These are phyloP conservation scores for Synanthedon andrenaeformis DNA, from an alignment of 2,888 invertebrate species.

Conservation along the genomic window DNA sequence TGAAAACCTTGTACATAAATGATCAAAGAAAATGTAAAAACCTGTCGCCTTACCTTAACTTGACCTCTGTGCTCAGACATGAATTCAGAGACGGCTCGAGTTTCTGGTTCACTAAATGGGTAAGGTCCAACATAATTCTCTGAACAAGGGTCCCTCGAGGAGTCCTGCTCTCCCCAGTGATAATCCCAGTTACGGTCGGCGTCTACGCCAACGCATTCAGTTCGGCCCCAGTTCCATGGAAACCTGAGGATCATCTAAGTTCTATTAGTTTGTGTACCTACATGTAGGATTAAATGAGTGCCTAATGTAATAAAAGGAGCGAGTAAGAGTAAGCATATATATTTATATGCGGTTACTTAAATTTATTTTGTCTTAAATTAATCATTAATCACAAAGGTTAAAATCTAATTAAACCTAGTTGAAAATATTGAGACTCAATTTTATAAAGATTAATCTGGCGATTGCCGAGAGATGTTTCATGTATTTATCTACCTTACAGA, in stretches of 20 bases:
- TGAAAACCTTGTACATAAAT: too few relatives aligned
- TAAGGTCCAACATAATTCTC: constrained; percentile 80
- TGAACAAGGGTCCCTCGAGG: constrained; percentile 77
- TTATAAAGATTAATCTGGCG: too few relatives aligned
- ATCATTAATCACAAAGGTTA: too few relatives aligned
- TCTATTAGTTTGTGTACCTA: background rate
- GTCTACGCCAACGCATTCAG: constrained; percentile 80
- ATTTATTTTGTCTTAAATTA: too few relatives aligned
- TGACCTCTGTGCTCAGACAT: constrained; percentile 69
- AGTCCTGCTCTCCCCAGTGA: constrained; percentile 78
- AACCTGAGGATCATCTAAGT: constrained; percentile 34
- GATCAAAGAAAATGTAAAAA: too few relatives aligned
- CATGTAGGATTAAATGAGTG: background rate
- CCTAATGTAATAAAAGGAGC: too few relatives aligned
- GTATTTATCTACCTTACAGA: too few relatives aligned
- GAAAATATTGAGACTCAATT: too few relatives aligned
- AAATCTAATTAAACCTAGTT: too few relatives aligned
- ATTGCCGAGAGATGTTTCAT: too few relatives aligned
- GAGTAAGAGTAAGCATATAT: too few relatives aligned
- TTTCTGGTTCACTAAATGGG: constrained; percentile 85
- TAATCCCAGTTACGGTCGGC: constrained; percentile 83
- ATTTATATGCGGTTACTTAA: too few relatives aligned
- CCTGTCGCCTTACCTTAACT: constrained; percentile 60
- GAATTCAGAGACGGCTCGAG: constrained; percentile 74
- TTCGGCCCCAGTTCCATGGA: constrained; percentile 70